Percentiles rank a stretch among this genome's conserved stretches.
These are phyloP conservation scores for Pyrocoelia pectoralis DNA, from an alignment of 2,888 invertebrate species.

Conservation along the genomic window DNA sequence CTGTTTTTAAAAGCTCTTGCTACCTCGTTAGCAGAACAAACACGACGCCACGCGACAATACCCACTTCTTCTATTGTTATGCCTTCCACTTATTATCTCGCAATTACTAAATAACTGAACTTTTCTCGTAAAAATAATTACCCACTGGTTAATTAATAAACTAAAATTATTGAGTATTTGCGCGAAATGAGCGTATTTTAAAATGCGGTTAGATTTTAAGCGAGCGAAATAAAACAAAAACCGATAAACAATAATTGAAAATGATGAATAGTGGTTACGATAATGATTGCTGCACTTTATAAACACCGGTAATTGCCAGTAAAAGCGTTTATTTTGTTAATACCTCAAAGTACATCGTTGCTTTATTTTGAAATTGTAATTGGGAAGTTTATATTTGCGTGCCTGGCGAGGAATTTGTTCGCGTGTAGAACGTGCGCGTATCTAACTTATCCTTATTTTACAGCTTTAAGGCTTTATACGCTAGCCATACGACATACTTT, in stretches of 20 bases:
- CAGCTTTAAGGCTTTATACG: conserved; percentile 14
- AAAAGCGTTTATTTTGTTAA: conserved; percentile 29
- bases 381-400: conserved; percentile 34
- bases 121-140: conserved; percentile 28
- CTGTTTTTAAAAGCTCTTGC: conserved; percentile 36
- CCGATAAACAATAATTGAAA: background rate
- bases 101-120: conserved; percentile 41
- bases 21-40: conserved; percentile 47
- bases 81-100: conserved; percentile 38
- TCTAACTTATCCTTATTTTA: conserved; percentile 21
- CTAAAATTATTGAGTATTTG: too few species aligned
- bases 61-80: conserved; percentile 41
- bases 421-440: conserved; percentile 43
- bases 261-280: too few species aligned
- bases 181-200: background rate
- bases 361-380: conserved; percentile 33
- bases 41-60: conserved; percentile 45
- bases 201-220: background rate
- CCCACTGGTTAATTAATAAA: conserved; percentile 15
- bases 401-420: conserved; percentile 40
- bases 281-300: background rate
- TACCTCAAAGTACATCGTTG: conserved; percentile 31
- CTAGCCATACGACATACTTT: background rate
- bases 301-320: conserved; percentile 23
- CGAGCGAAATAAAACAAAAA: background rate